Percentiles rank a stretch among this genome's conserved stretches.
Evolutionary conservation across 2,888 invertebrate genomes (phyloP).

Genomic region (Eudemis profundana): DNA sequence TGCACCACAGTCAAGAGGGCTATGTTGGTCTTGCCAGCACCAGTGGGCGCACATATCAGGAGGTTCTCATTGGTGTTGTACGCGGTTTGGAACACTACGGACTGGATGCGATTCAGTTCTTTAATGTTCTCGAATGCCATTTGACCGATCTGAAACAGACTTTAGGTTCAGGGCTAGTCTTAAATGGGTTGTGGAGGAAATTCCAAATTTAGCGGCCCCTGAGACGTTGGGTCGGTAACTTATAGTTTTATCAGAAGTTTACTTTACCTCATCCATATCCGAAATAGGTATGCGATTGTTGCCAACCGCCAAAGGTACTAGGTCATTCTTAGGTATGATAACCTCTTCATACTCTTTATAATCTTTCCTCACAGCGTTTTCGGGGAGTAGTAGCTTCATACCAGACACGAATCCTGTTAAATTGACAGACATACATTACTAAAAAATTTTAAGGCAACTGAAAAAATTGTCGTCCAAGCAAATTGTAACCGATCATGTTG

Average conservation of each 20-base stretch:
- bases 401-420: slow-evolving; percentile 90
- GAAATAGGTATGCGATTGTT: slow-evolving; percentile 87
- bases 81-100: slow-evolving; percentile 97
- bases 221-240: slow-evolving; percentile 48
- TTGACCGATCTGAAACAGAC: slow-evolving; percentile 89
- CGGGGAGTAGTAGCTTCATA: slow-evolving; percentile 91
- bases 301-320: slow-evolving; percentile 85
- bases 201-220: too few species aligned
- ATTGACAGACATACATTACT: slow-evolving; percentile 42
- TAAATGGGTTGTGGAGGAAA: too few species aligned
- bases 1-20: slow-evolving; percentile 97
- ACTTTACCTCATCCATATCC: slow-evolving; percentile 86
- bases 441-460: not conserved
- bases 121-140: slow-evolving; percentile 95
- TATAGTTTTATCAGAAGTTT: not conserved
- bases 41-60: slow-evolving; percentile 99
- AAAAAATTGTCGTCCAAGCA: too few species aligned
- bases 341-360: slow-evolving; percentile 94
- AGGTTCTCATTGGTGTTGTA: slow-evolving; percentile 99
- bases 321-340: slow-evolving; percentile 89
- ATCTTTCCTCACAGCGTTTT: slow-evolving; percentile 90
- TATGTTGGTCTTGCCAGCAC: slow-evolving; percentile 99
- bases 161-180: not conserved
- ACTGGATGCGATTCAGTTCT: slow-evolving; percentile 96
- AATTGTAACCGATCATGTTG: too few species aligned